These are phyloP conservation scores for Epistrophe grossulariae DNA, from an alignment of 2,888 invertebrate genomes.

Conservation along the genomic window DNA sequence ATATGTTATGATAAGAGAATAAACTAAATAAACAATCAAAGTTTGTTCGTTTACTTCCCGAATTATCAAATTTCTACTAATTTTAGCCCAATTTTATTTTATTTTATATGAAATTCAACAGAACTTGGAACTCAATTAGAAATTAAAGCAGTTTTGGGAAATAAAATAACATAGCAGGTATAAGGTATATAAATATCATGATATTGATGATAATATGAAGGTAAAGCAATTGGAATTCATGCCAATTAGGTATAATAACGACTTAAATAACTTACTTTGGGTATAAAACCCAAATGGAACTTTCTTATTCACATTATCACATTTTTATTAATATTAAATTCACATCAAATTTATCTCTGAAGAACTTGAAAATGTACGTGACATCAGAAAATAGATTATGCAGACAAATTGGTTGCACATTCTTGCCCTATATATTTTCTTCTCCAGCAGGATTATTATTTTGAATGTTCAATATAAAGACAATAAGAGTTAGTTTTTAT, in stretches of 20 bases:
- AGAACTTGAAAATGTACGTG: conserved; percentile 6
- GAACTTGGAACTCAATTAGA: too few species aligned
- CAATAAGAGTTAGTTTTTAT: too few species aligned
- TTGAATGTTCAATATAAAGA: too few species aligned
- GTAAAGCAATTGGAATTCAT: not conserved
- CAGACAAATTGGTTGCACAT: not conserved
- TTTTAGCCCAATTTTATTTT: too few species aligned
- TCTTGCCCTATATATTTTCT: not conserved
- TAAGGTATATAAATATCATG: too few species aligned
- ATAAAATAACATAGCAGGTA: too few species aligned
- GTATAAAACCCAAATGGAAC: not conserved
- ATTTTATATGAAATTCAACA: too few species aligned
- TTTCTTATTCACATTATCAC: conserved; percentile 9
- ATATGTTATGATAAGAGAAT: too few species aligned
- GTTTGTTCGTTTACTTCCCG: too few species aligned
- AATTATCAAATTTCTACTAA: too few species aligned
- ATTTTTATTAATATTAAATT: conserved; percentile 14
- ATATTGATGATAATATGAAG: not conserved
- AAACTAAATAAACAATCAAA: too few species aligned
- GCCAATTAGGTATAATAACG: not conserved
- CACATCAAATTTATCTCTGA: conserved; percentile 21
- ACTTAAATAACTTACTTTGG: not conserved
- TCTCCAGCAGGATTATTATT: not conserved
- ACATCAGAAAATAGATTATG: not conserved
- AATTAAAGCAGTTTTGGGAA: too few species aligned